phyloP scores from a whole-genome alignment of 37 sponge, comb jelly and placozoan species.

The Halichondria panicea region DNA sequence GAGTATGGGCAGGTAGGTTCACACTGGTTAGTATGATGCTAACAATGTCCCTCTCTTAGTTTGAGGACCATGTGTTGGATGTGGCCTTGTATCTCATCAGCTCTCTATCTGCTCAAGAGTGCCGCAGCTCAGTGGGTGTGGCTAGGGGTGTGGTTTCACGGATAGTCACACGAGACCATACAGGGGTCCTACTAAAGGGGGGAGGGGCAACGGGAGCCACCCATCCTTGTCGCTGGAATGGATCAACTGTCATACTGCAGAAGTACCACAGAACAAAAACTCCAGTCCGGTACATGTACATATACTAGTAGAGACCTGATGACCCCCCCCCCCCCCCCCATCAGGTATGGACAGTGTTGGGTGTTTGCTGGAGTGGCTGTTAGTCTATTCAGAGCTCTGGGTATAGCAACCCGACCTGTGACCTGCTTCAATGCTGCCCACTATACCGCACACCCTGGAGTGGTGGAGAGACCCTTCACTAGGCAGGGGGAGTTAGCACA shows the following conservation, averaged over 20 bases:
- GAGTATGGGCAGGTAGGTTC: conserved; percentile 78
- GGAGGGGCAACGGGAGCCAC: conserved; percentile 47
- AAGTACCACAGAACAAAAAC: conserved; percentile 42
- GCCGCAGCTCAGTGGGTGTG: conserved; percentile 47
- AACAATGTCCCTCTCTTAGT: conserved; percentile 29
- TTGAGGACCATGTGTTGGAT: conserved; percentile 58
- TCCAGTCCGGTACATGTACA: conserved; percentile 62
- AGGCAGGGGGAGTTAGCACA: conserved; percentile 54
- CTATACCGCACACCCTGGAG: conserved; percentile 27
- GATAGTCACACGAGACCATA: conserved; percentile 15
- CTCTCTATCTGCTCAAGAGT: conserved; percentile 51
- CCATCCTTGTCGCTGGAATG: conserved; percentile 75
- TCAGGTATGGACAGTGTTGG: conserved; percentile 87
- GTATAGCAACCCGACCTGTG: conserved; percentile 75
- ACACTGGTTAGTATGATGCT: neutral
- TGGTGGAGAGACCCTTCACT: conserved; percentile 61
- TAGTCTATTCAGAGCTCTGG: conserved; percentile 71
- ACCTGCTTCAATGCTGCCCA: conserved; percentile 83
- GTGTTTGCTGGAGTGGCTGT: conserved; percentile 76
- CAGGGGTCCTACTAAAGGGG: conserved; percentile 15
- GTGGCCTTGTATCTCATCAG: conserved; percentile 56
- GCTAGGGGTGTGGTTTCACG: conserved; percentile 23
- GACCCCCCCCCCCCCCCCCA: neutral
- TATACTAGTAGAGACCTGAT: too few species aligned
- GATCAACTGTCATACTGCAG: conserved; percentile 65